Conservation (phyloP, 2,888 invertebrate genomes). For the Sphaerophoria rueppellii region DNA sequence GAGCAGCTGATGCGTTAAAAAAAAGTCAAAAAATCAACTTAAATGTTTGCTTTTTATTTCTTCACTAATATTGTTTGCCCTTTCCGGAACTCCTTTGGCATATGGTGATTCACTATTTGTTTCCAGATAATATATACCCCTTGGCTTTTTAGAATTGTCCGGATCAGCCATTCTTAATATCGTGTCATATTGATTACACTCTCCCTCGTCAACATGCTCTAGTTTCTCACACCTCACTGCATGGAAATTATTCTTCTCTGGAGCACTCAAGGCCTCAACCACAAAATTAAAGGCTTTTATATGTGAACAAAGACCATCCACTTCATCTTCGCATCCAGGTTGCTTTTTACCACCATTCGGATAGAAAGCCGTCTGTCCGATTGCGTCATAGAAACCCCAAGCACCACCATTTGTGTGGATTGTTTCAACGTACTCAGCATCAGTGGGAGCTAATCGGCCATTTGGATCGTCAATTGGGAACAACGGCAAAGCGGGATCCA, state of each 20-base stretch:
- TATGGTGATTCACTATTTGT: conserved; percentile 37
- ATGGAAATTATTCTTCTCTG: conserved; percentile 27
- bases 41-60: too few species aligned
- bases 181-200: conserved; percentile 21
- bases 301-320: conserved; percentile 78
- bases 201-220: conserved; percentile 11
- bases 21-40: too few species aligned
- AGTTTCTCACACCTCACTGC: conserved; percentile 32
- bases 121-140: conserved; percentile 33
- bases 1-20: too few species aligned
- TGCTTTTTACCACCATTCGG: conserved; percentile 83
- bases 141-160: neutral
- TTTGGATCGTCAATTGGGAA: conserved; percentile 65
- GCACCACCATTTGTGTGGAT: conserved; percentile 76
- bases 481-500: conserved; percentile 77
- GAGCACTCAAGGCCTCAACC: conserved; percentile 78
- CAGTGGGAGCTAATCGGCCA: conserved; percentile 73
- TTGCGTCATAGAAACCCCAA: conserved; percentile 75
- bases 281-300: conserved; percentile 78
- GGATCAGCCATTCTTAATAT: conserved; percentile 40
- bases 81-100: conserved; percentile 1
- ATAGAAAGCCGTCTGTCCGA: conserved; percentile 82
- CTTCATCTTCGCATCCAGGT: conserved; percentile 81
- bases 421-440: conserved; percentile 76
- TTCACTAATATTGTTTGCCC: too few species aligned